Conservation (phyloP, 2,113 vertebrate genomes). For the Ammospiza nelsoni region DNA sequence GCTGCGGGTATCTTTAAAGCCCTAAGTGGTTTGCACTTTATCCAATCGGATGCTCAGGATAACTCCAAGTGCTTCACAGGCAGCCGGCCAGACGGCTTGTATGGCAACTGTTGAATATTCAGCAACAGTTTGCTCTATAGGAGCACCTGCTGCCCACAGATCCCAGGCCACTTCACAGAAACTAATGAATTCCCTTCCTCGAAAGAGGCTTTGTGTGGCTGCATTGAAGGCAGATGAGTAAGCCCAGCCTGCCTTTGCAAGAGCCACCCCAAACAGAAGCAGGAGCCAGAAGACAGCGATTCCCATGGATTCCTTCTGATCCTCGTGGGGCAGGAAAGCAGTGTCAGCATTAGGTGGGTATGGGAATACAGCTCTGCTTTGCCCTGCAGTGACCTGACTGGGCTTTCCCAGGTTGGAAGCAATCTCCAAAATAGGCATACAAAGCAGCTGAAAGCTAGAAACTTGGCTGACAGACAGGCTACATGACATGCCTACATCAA, state of each 20-base stretch:
- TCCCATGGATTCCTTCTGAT: slow-evolving; percentile 31
- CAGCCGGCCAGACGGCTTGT: not conserved
- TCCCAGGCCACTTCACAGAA: slow-evolving; percentile 39
- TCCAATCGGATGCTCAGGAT: slow-evolving; percentile 28
- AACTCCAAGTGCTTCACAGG: slow-evolving; percentile 38
- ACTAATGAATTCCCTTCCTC: slow-evolving; percentile 38
- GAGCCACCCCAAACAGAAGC: slow-evolving; percentile 3
- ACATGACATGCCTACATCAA: not conserved
- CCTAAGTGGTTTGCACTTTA: slow-evolving; percentile 6
- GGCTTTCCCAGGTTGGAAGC: slow-evolving; percentile 1
- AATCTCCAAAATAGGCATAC: not conserved
- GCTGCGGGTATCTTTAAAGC: not conserved
- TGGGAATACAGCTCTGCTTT: not conserved
- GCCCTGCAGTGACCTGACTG: slow-evolving; percentile 4
- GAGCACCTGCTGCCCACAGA: slow-evolving; percentile 61
- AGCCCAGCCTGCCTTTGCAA: not conserved
- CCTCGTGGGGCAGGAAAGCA: not conserved
- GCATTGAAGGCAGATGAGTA: slow-evolving; percentile 24
- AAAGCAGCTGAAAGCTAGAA: not conserved
- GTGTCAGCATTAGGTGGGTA: not conserved
- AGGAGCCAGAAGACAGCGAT: not conserved
- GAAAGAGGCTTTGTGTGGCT: slow-evolving; percentile 25
- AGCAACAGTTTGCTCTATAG: slow-evolving; percentile 57
- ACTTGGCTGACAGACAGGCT: slow-evolving; percentile 14
- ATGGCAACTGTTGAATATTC: slow-evolving; percentile 53